phyloP scores from a whole-genome alignment of 1,140 invertebrate species.

The Drosophila mojavensis region DNA sequence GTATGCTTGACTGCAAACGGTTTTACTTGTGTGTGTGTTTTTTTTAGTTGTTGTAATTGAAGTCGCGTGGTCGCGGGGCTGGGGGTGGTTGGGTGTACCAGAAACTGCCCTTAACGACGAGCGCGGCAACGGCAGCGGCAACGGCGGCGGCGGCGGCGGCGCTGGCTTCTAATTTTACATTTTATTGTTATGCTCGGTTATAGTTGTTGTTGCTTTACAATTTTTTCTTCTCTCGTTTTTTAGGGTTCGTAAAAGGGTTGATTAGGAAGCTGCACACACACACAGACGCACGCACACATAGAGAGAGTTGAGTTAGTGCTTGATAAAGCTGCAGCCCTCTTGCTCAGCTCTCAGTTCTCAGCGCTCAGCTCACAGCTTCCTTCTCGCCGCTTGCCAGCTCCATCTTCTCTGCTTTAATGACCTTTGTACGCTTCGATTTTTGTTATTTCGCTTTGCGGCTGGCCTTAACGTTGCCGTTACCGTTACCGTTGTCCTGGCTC shows the following conservation, averaged over 20 bases:
- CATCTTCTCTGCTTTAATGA: constrained; percentile 58
- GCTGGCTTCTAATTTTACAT: constrained; percentile 73
- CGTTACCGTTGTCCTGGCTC: neutral
- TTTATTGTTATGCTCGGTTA: constrained; percentile 66
- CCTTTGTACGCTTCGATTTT: constrained; percentile 76
- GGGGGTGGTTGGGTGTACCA: constrained; percentile 8
- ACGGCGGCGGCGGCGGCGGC: neutral
- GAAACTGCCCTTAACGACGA: constrained; percentile 51
- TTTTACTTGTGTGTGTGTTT: neutral
- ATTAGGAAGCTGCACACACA: constrained; percentile 59
- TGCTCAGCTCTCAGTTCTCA: neutral
- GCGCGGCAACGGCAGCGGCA: neutral
- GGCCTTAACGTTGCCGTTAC: neutral
- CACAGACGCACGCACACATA: constrained; percentile 22
- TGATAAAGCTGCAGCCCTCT: constrained; percentile 1
- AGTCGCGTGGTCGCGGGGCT: constrained; percentile 11
- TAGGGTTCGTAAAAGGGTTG: constrained; percentile 80
- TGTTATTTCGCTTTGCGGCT: constrained; percentile 67
- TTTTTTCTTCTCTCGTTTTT: constrained; percentile 54
- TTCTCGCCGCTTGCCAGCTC: no score
- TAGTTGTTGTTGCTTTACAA: constrained; percentile 37
- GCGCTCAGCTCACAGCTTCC: no score
- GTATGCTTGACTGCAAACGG: no score
- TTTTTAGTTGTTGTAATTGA: constrained; percentile 41
- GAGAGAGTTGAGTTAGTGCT: constrained; percentile 29